phyloP scores from a whole-genome alignment of 2,113 vertebrate species.

The Microcebus tavaratra region DNA sequence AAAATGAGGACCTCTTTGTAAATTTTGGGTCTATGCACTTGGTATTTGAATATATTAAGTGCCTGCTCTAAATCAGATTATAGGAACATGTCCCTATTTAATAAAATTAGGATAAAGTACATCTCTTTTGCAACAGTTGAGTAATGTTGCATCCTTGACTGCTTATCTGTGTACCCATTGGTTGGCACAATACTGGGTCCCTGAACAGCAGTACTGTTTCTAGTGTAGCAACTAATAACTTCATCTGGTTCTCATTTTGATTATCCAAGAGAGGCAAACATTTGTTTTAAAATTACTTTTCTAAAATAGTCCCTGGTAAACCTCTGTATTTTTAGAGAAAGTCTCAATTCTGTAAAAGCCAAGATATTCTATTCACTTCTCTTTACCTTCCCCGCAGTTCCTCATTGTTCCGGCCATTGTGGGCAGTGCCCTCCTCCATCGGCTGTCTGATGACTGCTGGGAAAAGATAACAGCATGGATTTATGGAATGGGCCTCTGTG shows the following conservation, averaged over 20 bases:
- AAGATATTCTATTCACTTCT: neutral
- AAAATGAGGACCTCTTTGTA: neutral
- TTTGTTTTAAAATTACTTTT: constrained; percentile 1
- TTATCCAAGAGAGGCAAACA: neutral
- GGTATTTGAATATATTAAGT: neutral
- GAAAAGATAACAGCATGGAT: constrained; percentile 96
- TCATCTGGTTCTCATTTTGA: neutral
- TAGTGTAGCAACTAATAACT: neutral
- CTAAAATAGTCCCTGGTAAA: neutral
- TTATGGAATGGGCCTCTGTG: constrained; percentile 95
- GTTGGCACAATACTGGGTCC: neutral
- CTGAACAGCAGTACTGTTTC: neutral
- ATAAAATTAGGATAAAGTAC: constrained; percentile 50
- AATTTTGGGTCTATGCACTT: neutral
- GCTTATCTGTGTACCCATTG: neutral
- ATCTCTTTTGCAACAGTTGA: constrained; percentile 2
- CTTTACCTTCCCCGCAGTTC: constrained; percentile 79
- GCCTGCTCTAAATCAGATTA: neutral
- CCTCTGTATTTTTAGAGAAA: neutral
- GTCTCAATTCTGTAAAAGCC: neutral
- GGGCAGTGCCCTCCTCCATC: constrained; percentile 93
- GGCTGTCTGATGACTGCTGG: constrained; percentile 94
- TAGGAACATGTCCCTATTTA: neutral
- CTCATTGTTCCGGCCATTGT: constrained; percentile 95
- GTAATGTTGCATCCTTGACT: neutral